phyloP scores from a whole-genome alignment of 1,140 invertebrate genomes.

The Orussus abietinus region DNA sequence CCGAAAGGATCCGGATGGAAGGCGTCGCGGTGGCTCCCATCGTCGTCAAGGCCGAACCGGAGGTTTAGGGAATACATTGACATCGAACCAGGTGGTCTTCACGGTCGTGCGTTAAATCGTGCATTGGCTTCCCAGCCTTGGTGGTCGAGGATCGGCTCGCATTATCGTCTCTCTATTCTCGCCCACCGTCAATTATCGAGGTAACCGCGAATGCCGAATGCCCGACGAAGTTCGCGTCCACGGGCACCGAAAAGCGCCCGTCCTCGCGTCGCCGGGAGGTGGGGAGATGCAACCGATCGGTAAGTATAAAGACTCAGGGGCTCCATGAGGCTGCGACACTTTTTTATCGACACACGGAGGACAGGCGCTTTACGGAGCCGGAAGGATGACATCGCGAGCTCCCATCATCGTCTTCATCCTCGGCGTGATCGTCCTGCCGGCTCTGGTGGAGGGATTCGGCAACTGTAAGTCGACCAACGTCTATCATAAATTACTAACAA shows the following conservation, averaged over 20 bases:
- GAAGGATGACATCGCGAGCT: no score
- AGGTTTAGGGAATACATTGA: conserved; percentile 1
- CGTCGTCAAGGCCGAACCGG: no score
- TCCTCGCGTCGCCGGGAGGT: no score
- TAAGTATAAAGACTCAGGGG: conserved; percentile 22
- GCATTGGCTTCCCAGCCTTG: conserved; percentile 18
- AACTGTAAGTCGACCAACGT: conserved; percentile 11
- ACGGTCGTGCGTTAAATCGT: conserved; percentile 9
- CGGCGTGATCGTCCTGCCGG: not conserved
- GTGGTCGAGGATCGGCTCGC: conserved; percentile 8
- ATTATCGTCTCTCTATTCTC: conserved; percentile 4
- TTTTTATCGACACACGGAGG: conserved; percentile 18
- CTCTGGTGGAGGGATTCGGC: not conserved
- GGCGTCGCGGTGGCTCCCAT: no score
- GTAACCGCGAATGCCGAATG: not conserved
- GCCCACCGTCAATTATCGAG: not conserved
- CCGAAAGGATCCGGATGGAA: no score
- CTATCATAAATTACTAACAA: no score
- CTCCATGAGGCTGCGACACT: conserved; percentile 16
- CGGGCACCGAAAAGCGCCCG: conserved; percentile 5
- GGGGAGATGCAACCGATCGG: conserved; percentile 15
- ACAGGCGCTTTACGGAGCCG: no score
- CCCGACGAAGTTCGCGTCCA: not conserved
- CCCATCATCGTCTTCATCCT: no score
- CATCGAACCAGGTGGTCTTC: not conserved